Base-by-base conservation (phyloP, 2,797 vertebrate species). In the Schizopygopsis pylzovi region DNA sequence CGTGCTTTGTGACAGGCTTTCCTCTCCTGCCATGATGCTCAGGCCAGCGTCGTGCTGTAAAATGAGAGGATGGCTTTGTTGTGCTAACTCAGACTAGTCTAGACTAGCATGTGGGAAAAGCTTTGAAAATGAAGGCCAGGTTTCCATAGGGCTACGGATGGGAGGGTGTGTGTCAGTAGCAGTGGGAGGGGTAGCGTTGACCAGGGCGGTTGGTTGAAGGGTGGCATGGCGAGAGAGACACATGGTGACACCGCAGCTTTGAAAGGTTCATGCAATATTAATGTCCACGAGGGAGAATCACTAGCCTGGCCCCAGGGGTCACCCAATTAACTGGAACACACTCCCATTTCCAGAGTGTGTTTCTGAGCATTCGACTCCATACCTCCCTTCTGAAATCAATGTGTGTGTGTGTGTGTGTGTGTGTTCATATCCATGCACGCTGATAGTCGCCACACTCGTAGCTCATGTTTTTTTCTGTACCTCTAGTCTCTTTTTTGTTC, bases 241-340 rank as follows among this genome's bases (percentile, higher is more conserved):
- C 89, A 89, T 72, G 81, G 87, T 90, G 90, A 88, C 88, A 88
- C 82, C 59, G 78, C 68, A 70, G 88, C 92, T 90, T 90, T 92
- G 89, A 90, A 89, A 89, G 1, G 81, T 94, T 96, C 96, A 97
- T 96, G 90, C 94, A 96, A 96, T 96, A 97, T 97, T 96, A 95
- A 97, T 96, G 94, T 91, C 93, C 94, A 93, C 92, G 90, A 93
- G 88, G 93, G 93, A 95, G 95, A 95, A 95, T 96, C 90, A 89
- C 94, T 92, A 59, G 93, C 94, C 91, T 93, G 95, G 96, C 96
- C 96, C 95, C 94, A 41, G 89, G 92, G 96, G 96, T 96, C 95
- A 90, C 93, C 93, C 95, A 95, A 96, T 97, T 97, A 97, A 97
- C 96, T 95, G 95, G 93, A 94, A 89, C 96, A 94, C 95, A 92